Percentiles rank a stretch among this genome's conserved stretches.
Evolutionary conservation across 1,140 invertebrate genomes (phyloP).

Genomic region (Drosophila truncata): DNA sequence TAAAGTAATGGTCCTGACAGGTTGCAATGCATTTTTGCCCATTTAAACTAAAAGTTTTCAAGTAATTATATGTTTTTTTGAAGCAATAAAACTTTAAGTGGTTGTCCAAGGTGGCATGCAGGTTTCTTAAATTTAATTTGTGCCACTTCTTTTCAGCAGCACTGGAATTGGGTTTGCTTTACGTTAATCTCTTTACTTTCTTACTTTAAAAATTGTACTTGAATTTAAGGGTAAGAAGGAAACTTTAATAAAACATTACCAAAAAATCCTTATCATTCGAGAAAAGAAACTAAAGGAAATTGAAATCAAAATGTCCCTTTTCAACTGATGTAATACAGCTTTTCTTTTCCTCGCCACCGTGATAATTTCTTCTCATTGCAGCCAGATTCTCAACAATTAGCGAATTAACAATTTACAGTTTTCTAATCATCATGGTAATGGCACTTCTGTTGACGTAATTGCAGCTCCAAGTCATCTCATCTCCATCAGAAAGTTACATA

Average conservation of each 20-base stretch:
- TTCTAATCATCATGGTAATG: constrained; percentile 65
- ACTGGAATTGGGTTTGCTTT: not conserved
- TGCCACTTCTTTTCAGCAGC: not conserved
- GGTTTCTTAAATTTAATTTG: not conserved
- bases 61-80: constrained; percentile 21
- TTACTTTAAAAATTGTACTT: not conserved
- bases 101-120: not conserved
- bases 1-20: constrained; percentile 19
- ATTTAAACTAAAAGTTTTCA: constrained; percentile 3
- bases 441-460: constrained; percentile 71
- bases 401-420: constrained; percentile 69
- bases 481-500: constrained; percentile 55
- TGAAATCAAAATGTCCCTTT: not conserved
- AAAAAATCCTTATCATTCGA: not conserved
- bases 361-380: constrained; percentile 4
- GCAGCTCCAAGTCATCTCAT: constrained; percentile 63
- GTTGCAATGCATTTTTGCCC: constrained; percentile 7
- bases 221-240: not conserved
- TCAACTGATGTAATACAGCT: constrained; percentile 2
- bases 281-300: not conserved
- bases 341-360: constrained; percentile 3
- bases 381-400: constrained; percentile 51
- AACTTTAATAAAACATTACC: not conserved
- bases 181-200: not conserved
- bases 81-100: not conserved